Evolutionary conservation across 1,140 invertebrate genomes (phyloP), one percentile per base, ranked within the genome.

Genomic region (Pseudomyrmex gracilis): DNA sequence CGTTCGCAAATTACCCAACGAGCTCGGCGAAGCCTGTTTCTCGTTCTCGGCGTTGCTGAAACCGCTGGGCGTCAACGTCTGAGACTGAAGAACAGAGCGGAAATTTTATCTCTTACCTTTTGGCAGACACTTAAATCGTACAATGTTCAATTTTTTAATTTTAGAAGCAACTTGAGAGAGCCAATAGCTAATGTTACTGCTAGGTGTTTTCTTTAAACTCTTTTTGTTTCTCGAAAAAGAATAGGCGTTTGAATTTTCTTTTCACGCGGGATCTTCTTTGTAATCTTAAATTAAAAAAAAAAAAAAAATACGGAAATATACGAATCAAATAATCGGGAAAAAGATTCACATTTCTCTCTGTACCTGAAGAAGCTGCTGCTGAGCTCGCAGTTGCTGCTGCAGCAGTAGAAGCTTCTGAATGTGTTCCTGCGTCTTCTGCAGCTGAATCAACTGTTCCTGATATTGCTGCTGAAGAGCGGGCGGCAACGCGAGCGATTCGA

Each of bases 341-440:
- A 13, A 51, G 8, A 51, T 51, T 51, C 13, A 12, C 45, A 4
- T 47, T 53, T 15, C 2, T 58, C 9, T 9, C 61, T 20, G 58
- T 86, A 94, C 93, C 89, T 94, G 91, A 43, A 94, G 89, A 43
- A 94, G 74, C 64, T 93, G 88, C 61, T 94, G 94, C 51, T 94
- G 94, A 20, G 90, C 66, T 64, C 89, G 92, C 0, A 94, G 73
- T 17, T 94, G 93, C 20, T 94, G 92, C 45, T 94, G 93, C 13
- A 94, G 66, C 7, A 92, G 13, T 43, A 94, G 51, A 0, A 94
- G 74, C 24, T 92, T 93, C 55, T 93, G 92, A 53, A 94, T 94
- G 68, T 90, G 94, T 77, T 94, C 93, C 20, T 94, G 94, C 0
- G 94, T 94, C 78, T 92, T 93, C 60, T 94, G 93, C 60, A 94